phyloP scores from a whole-genome alignment of 2,797 vertebrate genomes.

The Coilia nasus region DNA sequence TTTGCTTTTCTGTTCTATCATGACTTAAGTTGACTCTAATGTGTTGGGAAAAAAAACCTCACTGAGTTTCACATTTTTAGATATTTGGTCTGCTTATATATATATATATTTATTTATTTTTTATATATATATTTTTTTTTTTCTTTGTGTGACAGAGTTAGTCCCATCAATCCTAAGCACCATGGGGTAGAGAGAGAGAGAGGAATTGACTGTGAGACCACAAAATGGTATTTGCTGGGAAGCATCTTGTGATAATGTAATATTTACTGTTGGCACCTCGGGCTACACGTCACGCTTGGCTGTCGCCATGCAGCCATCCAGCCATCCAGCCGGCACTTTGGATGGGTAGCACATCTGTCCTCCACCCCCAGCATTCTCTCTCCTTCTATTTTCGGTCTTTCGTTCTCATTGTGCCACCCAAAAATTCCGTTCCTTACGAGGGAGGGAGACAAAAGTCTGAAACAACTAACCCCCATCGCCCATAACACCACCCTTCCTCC shows the following conservation, averaged over 20 bases:
- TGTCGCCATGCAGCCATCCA: constrained; percentile 76
- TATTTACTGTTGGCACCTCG: constrained; percentile 82
- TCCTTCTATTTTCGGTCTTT: not conserved
- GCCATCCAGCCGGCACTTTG: constrained; percentile 73
- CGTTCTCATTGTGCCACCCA: not conserved
- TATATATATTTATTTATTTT: constrained; percentile 33
- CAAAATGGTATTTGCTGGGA: constrained; percentile 76
- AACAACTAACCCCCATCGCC: not conserved
- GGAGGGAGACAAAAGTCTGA: not conserved
- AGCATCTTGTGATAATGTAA: constrained; percentile 80
- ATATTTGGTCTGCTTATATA: constrained; percentile 49
- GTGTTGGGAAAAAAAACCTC: constrained; percentile 56
- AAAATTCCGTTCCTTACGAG: not conserved
- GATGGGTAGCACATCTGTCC: constrained; percentile 75
- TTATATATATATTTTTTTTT: not conserved
- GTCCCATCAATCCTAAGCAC: constrained; percentile 66
- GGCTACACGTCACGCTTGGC: constrained; percentile 78
- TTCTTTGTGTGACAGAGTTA: constrained; percentile 46
- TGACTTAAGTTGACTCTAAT: constrained; percentile 74
- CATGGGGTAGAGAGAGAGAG: constrained; percentile 59
- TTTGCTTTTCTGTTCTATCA: constrained; percentile 72
- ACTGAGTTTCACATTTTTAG: constrained; percentile 54
- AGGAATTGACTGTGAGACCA: constrained; percentile 73
- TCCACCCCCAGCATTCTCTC: constrained; percentile 41
- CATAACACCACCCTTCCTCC: not conserved